phyloP scores from a whole-genome alignment of 2,888 invertebrate genomes.

The Mythimna loreyi region DNA sequence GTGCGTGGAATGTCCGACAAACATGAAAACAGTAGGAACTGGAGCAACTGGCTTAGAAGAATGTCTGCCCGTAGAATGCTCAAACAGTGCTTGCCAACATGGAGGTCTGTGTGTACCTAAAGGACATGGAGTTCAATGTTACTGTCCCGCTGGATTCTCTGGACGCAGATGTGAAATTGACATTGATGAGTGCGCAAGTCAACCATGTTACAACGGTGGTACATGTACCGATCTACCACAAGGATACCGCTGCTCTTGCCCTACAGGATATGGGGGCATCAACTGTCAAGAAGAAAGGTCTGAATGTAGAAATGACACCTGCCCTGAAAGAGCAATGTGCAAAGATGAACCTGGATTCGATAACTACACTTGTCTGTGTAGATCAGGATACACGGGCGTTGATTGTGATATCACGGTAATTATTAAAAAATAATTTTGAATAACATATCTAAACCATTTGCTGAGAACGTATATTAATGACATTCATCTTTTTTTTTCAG shows the following conservation, averaged over 20 bases:
- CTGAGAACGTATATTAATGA: not conserved
- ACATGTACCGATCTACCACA: conserved; percentile 98
- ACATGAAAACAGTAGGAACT: conserved; percentile 95
- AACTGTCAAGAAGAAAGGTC: conserved; percentile 98
- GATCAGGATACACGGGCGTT: conserved; percentile 98
- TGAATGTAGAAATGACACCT: conserved; percentile 97
- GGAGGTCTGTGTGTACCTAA: conserved; percentile 97
- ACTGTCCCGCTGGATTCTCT: conserved; percentile 98
- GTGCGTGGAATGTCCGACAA: conserved; percentile 97
- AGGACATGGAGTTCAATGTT: conserved; percentile 97
- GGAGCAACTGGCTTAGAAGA: conserved; percentile 96
- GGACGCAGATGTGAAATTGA: conserved; percentile 98
- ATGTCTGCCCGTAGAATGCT: conserved; percentile 96
- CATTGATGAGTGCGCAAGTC: conserved; percentile 98
- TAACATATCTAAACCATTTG: not conserved
- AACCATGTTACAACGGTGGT: conserved; percentile 98
- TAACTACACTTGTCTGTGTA: conserved; percentile 97
- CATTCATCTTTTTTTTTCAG: conserved; percentile 84
- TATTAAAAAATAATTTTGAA: conserved; percentile 33
- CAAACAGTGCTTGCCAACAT: conserved; percentile 96
- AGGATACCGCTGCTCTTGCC: conserved; percentile 97
- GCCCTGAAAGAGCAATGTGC: conserved; percentile 99
- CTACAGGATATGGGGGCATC: conserved; percentile 96
- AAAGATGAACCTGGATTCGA: conserved; percentile 97
- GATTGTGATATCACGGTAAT: conserved; percentile 97